phyloP scores from a whole-genome alignment of 2,113 vertebrate species.

The Gallinago paraguaiae region DNA sequence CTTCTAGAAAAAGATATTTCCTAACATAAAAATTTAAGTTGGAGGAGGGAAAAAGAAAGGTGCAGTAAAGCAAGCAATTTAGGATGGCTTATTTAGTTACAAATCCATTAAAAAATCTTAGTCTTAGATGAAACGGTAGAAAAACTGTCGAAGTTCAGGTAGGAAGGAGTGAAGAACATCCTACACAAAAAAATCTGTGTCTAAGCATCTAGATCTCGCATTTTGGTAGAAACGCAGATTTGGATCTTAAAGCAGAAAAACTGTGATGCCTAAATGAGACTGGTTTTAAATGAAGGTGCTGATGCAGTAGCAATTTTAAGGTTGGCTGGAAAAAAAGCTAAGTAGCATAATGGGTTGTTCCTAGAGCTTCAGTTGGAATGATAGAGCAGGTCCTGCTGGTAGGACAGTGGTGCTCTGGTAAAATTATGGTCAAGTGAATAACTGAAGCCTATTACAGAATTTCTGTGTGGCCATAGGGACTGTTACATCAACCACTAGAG shows the following conservation, averaged over 20 bases:
- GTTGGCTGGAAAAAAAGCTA: not conserved
- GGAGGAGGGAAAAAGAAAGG: not conserved
- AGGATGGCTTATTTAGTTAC: not conserved
- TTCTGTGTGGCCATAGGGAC: not conserved
- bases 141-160: constrained; percentile 27
- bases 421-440: not conserved
- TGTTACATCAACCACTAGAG: not conserved
- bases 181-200: constrained; percentile 31
- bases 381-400: not conserved
- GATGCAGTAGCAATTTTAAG: constrained; percentile 44
- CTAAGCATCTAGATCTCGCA: not conserved
- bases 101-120: not conserved
- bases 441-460: not conserved
- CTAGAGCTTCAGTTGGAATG: not conserved
- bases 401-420: not conserved
- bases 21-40: not conserved
- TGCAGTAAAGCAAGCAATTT: not conserved
- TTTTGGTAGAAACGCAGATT: not conserved
- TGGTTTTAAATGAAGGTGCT: constrained; percentile 35
- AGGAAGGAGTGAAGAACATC: constrained; percentile 44
- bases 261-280: constrained; percentile 13
- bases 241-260: constrained; percentile 6
- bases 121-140: not conserved
- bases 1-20: not conserved
- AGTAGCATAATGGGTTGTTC: not conserved